Conservation (phyloP, 1,140 invertebrate genomes). For the Rhopalosiphum maidis region DNA sequence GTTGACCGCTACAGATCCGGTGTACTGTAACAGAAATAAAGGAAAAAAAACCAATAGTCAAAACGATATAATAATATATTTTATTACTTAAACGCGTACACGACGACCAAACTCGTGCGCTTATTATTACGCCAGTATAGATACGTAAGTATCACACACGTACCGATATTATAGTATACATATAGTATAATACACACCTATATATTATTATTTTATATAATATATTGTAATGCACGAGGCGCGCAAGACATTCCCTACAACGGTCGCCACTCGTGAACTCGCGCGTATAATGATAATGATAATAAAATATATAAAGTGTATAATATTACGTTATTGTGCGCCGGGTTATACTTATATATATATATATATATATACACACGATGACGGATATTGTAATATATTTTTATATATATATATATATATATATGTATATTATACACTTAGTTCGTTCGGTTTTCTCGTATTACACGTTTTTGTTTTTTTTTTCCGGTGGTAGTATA, state of each 20-base stretch:
- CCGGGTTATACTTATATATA: background rate
- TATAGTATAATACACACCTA: background rate
- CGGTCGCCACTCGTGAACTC: background rate
- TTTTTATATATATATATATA: no score
- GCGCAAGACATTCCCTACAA: background rate
- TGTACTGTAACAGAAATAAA: slow-evolving; percentile 58
- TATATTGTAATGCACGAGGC: background rate
- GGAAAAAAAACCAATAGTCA: background rate
- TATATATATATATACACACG: background rate
- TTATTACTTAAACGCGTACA: background rate
- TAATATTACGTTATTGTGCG: background rate
- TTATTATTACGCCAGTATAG: background rate
- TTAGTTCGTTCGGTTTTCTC: background rate
- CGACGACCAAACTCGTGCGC: background rate
- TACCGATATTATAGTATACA: background rate
- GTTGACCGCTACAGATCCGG: slow-evolving; percentile 59
- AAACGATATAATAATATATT: background rate
- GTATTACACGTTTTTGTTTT: slow-evolving; percentile 5
- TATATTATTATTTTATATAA: background rate
- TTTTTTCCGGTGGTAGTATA: background rate
- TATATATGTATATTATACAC: background rate
- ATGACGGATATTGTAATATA: background rate
- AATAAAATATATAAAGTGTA: background rate
- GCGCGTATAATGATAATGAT: background rate
- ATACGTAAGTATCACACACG: background rate